Evolutionary conservation across 2,888 invertebrate genomes (phyloP).

Genomic region (Pharmacophagus antenor): DNA sequence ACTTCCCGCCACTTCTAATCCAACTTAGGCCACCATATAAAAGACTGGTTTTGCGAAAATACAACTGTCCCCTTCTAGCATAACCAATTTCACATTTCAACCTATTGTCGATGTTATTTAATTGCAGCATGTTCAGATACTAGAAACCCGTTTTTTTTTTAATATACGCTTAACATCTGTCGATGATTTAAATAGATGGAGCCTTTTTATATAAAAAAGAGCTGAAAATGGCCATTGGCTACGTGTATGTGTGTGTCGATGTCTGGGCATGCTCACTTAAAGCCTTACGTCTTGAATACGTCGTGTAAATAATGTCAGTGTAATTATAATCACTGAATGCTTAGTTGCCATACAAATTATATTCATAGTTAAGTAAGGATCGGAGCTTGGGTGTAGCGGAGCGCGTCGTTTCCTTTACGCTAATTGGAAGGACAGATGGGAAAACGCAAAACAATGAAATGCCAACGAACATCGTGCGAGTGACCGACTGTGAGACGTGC

Average conservation of each 20-base stretch:
- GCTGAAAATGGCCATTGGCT: background rate
- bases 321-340: slow-evolving; percentile 64
- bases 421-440: no score
- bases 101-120: slow-evolving; percentile 6
- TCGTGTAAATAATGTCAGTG: slow-evolving; percentile 74
- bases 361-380: slow-evolving; percentile 71
- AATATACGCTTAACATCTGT: background rate
- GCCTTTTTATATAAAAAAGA: background rate
- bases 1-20: background rate
- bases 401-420: slow-evolving; percentile 39
- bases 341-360: slow-evolving; percentile 78
- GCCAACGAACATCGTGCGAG: background rate
- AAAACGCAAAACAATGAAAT: no score
- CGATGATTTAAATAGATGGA: background rate
- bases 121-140: slow-evolving; percentile 22
- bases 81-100: background rate
- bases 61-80: slow-evolving; percentile 27
- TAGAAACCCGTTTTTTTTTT: background rate
- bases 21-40: slow-evolving; percentile 32
- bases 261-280: slow-evolving; percentile 26
- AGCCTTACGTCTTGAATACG: slow-evolving; percentile 32
- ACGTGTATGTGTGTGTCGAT: no score
- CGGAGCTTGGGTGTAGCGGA: slow-evolving; percentile 44
- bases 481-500: no score
- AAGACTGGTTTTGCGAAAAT: slow-evolving; percentile 71